These are phyloP conservation scores for Druon quercuslanigerum DNA, from an alignment of 1,140 invertebrate species.

Conservation along the genomic window DNA sequence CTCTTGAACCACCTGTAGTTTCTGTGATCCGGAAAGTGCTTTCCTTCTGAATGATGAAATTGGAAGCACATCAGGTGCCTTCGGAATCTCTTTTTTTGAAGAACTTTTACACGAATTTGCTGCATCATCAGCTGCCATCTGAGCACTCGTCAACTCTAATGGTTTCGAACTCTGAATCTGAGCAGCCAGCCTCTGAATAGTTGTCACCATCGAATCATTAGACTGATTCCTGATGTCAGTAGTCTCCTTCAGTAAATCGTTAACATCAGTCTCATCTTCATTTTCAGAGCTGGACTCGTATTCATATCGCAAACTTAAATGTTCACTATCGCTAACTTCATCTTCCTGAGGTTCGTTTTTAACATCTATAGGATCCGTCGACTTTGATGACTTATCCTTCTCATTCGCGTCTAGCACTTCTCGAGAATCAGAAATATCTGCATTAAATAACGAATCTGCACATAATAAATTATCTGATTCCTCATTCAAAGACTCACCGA, in stretches of 20 bases:
- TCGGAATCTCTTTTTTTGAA: neutral
- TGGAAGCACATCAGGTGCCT: slow-evolving; percentile 23
- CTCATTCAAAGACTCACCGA: neutral
- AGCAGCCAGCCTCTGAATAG: slow-evolving; percentile 69
- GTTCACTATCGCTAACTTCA: slow-evolving; percentile 47
- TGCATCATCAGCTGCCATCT: slow-evolving; percentile 1
- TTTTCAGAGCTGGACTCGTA: slow-evolving; percentile 66
- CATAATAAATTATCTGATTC: neutral
- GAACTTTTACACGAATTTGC: neutral
- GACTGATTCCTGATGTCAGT: slow-evolving; percentile 55
- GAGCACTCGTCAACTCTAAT: slow-evolving; percentile 42
- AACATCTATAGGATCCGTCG: slow-evolving; percentile 13
- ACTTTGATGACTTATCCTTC: slow-evolving; percentile 33
- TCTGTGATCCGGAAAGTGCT: neutral
- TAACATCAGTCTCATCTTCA: slow-evolving; percentile 63
- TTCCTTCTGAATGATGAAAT: slow-evolving; percentile 10
- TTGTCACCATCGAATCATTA: slow-evolving; percentile 67
- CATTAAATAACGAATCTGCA: slow-evolving; percentile 6
- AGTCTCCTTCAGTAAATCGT: slow-evolving; percentile 65
- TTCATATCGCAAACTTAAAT: slow-evolving; percentile 49
- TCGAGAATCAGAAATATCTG: slow-evolving; percentile 19
- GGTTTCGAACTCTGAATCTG: slow-evolving; percentile 65
- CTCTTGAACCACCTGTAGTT: neutral
- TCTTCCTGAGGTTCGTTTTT: slow-evolving; percentile 37
- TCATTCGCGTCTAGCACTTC: neutral